Percentiles rank a stretch among this genome's conserved stretches.
Evolutionary conservation across 2,113 vertebrate species (phyloP).

Genomic region (Brachyhypopomus gauderio): DNA sequence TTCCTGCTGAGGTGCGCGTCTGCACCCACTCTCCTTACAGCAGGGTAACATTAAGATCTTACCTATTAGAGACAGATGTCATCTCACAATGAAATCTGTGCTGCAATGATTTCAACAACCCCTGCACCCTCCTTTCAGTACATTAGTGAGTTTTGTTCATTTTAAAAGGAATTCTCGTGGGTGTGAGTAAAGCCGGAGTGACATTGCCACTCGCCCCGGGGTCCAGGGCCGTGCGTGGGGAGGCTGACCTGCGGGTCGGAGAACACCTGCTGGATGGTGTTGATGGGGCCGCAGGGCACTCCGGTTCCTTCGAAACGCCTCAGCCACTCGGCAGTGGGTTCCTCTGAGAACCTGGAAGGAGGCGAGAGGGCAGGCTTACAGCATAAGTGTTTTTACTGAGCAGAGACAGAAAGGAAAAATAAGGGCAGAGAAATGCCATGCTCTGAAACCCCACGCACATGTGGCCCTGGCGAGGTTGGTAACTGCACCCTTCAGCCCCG

Average conservation of each 20-base stretch:
- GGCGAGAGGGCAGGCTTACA: constrained; percentile 58
- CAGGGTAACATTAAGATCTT: neutral
- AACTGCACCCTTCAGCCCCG: constrained; percentile 17
- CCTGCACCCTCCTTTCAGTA: neutral
- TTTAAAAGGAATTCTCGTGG: neutral
- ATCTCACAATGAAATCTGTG: neutral
- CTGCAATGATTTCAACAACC: neutral
- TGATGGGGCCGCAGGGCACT: constrained; percentile 91
- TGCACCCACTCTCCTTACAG: constrained; percentile 13
- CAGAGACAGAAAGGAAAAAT: constrained; percentile 18
- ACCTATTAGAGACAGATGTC: neutral
- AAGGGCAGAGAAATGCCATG: constrained; percentile 9
- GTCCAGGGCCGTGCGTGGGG: neutral
- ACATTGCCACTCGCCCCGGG: neutral
- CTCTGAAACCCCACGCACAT: constrained; percentile 18
- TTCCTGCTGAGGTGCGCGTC: neutral
- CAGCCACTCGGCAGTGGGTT: constrained; percentile 84
- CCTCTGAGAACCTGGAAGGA: constrained; percentile 80
- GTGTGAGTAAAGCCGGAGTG: neutral
- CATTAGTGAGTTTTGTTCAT: neutral
- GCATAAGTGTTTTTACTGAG: constrained; percentile 48
- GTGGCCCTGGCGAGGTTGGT: neutral
- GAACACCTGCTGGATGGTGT: constrained; percentile 89
- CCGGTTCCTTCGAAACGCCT: constrained; percentile 84
- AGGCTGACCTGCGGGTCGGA: constrained; percentile 86